phyloP scores from a whole-genome alignment of 2,888 invertebrate species.

The Drosophila paracracens region DNA sequence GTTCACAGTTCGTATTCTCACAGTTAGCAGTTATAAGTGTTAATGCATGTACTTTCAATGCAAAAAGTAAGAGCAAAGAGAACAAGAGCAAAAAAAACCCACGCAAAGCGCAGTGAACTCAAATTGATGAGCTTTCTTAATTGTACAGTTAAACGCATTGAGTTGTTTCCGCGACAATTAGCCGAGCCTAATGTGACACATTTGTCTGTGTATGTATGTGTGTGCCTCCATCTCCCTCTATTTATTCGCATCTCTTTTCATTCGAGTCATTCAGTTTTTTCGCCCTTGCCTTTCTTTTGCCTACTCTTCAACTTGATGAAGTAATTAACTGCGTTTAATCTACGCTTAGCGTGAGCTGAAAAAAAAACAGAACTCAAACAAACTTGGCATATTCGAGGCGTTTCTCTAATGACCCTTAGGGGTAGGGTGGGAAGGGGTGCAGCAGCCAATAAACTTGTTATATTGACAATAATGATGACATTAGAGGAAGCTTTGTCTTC shows the following conservation, averaged over 20 bases:
- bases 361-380: conserved; percentile 40
- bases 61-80: neutral
- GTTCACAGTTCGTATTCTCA: neutral
- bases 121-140: conserved; percentile 24
- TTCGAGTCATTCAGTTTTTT: conserved; percentile 26
- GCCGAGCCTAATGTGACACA: conserved; percentile 53
- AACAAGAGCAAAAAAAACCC: neutral
- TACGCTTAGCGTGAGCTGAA: conserved; percentile 53
- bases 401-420: conserved; percentile 64
- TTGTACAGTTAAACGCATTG: conserved; percentile 22
- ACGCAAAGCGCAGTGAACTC: conserved; percentile 22
- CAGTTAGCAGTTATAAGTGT: conserved; percentile 1
- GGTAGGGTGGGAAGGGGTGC: neutral
- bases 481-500: conserved; percentile 64
- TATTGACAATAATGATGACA: conserved; percentile 78
- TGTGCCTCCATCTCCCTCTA: conserved; percentile 30
- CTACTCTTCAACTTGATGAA: conserved; percentile 69
- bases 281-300: conserved; percentile 29
- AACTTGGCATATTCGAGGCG: conserved; percentile 59
- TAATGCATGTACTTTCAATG: conserved; percentile 15
- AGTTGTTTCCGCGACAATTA: conserved; percentile 57
- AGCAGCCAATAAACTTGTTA: conserved; percentile 74
- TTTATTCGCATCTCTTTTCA: conserved; percentile 42
- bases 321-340: conserved; percentile 75
- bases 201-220: conserved; percentile 30